These are phyloP conservation scores for Mesochorus sp. DNA, from an alignment of 2,888 invertebrate species.

Conservation along the genomic window DNA sequence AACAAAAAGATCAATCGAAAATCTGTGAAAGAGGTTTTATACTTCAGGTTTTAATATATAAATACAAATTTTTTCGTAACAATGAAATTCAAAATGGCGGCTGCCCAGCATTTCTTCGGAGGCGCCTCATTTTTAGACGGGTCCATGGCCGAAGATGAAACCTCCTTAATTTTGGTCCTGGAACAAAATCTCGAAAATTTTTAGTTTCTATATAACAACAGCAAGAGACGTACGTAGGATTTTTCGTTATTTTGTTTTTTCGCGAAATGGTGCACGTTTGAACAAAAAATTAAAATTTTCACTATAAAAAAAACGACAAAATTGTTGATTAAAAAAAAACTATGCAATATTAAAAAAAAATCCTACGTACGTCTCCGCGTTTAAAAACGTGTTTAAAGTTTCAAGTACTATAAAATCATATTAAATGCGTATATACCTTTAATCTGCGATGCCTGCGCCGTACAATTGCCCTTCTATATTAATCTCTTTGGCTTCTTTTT, in stretches of 20 bases:
- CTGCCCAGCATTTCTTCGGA: neutral
- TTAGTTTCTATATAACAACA: conserved; percentile 8
- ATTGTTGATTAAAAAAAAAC: conserved; percentile 4
- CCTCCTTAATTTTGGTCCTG: conserved; percentile 8
- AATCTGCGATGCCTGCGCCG: conserved; percentile 16
- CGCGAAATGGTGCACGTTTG: conserved; percentile 5
- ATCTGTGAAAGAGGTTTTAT: too few relatives aligned
- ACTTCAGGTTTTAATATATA: neutral
- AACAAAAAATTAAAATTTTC: neutral
- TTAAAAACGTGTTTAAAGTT: conserved; percentile 44
- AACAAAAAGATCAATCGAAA: too few relatives aligned
- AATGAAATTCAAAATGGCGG: conserved; percentile 2
- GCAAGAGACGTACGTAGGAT: conserved; percentile 11
- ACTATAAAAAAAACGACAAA: neutral
- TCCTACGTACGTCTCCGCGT: neutral
- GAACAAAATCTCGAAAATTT: conserved; percentile 62
- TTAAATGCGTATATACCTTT: neutral
- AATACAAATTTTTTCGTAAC: neutral
- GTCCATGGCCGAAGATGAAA: conserved; percentile 18
- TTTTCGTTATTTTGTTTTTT: conserved; percentile 6
- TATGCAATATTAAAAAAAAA: conserved; percentile 8
- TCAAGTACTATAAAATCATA: conserved; percentile 3
- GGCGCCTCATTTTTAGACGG: conserved; percentile 18
- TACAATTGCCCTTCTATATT: neutral
- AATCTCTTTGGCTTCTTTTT: neutral